Percentiles rank a stretch among this genome's conserved stretches.
phyloP scores from a whole-genome alignment of 2,113 vertebrate species.

The Hemicordylus capensis region DNA sequence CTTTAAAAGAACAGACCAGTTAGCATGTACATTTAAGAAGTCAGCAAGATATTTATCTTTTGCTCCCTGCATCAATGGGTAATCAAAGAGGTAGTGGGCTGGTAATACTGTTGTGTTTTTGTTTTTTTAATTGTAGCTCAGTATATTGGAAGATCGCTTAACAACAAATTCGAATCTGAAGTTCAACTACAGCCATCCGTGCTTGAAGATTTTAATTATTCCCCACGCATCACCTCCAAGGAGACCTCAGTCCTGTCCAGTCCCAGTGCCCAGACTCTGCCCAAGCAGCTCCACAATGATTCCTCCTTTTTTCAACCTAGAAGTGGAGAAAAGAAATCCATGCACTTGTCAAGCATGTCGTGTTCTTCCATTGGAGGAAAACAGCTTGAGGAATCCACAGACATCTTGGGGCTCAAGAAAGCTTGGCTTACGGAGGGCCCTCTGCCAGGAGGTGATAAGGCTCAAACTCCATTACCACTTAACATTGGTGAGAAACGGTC shows the following conservation, averaged over 20 bases:
- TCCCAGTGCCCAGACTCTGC: slow-evolving; percentile 2
- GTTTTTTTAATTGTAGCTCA: slow-evolving; percentile 15
- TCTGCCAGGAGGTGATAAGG: slow-evolving; percentile 54
- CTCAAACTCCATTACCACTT: slow-evolving; percentile 36
- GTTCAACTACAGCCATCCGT: slow-evolving; percentile 26
- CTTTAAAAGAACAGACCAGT: too few relatives aligned
- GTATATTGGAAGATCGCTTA: slow-evolving; percentile 39
- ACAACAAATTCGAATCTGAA: neutral
- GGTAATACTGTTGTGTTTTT: neutral
- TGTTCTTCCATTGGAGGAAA: slow-evolving; percentile 54
- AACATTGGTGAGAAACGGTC: slow-evolving; percentile 26
- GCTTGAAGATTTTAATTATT: slow-evolving; percentile 61
- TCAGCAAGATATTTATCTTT: too few relatives aligned
- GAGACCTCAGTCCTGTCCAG: slow-evolving; percentile 19
- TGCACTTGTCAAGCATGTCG: slow-evolving; percentile 35
- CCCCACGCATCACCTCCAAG: slow-evolving; percentile 27
- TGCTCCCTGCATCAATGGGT: neutral
- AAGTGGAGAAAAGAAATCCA: slow-evolving; percentile 37
- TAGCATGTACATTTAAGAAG: too few relatives aligned
- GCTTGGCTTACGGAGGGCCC: slow-evolving; percentile 56
- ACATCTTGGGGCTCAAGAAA: slow-evolving; percentile 53
- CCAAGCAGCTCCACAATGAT: slow-evolving; percentile 48
- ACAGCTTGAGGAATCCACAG: slow-evolving; percentile 49
- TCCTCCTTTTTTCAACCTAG: neutral
- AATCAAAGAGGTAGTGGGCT: too few relatives aligned